phyloP scores from a whole-genome alignment of 30 jellyfish, hydroid and myxozoan genomes.

The Pseudorhiza aurosa region DNA sequence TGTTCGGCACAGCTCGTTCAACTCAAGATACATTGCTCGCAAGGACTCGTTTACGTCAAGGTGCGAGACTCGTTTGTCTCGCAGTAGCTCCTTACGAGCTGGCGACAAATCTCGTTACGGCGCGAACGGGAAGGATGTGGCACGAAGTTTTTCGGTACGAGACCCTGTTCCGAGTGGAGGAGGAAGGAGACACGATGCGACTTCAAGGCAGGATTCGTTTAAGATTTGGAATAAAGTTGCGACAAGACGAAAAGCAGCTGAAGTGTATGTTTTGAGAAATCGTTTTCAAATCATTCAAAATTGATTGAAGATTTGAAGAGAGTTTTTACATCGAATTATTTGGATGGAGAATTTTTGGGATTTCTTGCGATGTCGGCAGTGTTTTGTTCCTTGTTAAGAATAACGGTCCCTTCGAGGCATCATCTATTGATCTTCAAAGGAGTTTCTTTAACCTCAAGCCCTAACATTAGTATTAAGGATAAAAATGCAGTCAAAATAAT shows the following conservation, averaged over 20 bases:
- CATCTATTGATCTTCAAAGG: no score
- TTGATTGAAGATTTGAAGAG: not conserved
- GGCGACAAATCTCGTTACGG: constrained; percentile 8
- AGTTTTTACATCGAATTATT: no score
- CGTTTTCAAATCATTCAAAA: not conserved
- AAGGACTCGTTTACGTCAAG: constrained; percentile 28
- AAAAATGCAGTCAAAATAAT: no score
- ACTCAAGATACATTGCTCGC: constrained; percentile 49
- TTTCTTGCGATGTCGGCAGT: no score
- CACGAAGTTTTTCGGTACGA: constrained; percentile 16
- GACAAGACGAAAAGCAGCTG: not conserved
- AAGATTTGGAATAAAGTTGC: constrained; percentile 36
- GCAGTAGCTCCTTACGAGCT: constrained; percentile 21
- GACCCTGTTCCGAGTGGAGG: constrained; percentile 2
- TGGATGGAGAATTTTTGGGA: no score
- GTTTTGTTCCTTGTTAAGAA: no score
- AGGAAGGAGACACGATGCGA: constrained; percentile 11
- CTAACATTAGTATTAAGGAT: no score
- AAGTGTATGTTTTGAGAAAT: no score
- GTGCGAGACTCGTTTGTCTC: constrained; percentile 31
- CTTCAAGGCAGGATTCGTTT: constrained; percentile 21
- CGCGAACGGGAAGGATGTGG: not conserved
- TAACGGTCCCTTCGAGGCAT: no score
- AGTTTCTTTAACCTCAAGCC: no score
- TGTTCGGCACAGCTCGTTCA: constrained; percentile 46